Evolutionary conservation across 2,888 invertebrate genomes (phyloP), one percentile per base, ranked within the genome.

Genomic region (Platycheirus rosarum): DNA sequence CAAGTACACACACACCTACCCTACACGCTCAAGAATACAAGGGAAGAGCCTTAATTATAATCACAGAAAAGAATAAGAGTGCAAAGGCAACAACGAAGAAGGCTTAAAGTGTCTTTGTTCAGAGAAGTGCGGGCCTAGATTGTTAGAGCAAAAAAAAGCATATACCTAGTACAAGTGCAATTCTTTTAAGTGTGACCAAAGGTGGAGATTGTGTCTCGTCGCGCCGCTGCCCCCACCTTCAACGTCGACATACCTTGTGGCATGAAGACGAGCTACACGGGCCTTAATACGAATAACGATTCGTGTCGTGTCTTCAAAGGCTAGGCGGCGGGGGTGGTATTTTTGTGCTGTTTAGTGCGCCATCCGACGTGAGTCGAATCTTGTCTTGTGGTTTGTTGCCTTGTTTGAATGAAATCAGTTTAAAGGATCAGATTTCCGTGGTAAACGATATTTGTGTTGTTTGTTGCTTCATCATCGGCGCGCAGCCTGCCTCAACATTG

Each of bases 171-270:
- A 23, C 35, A 48, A 68, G 78, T 74, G 74, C 74, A 74, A 57
- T 79, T 63, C 55, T 55, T 49, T 63, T 26, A 60, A 80, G 80
- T 80, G 80, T 48, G 76, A 71, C 76, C 76, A 60, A 66, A 80
- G 66, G 76, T 80, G 70, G 60, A 63, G 66, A 75, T 80, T 51
- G 76, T 65, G 74, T 74, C 65, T 70, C 70, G 49, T 37, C 60
- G 57, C 40, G 49, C 32, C 65, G 55, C 53, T 46, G 35, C 51
- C 46, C 2, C 1, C 20, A 0, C 5, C 29, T 32, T 7, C 29
- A n/a, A n/a, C n/a, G 26, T 4, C 26, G 26, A 26, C 26, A 6
- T 26, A 26, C 26, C 6, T 6, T 6, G 26, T 6, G 6, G 3
- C 26, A 32, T 7, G 29, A 32, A 7, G 29, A 32, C 6, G 8